Conservation (phyloP, 2,113 vertebrate genomes). For the Lepidothrix coronata region DNA sequence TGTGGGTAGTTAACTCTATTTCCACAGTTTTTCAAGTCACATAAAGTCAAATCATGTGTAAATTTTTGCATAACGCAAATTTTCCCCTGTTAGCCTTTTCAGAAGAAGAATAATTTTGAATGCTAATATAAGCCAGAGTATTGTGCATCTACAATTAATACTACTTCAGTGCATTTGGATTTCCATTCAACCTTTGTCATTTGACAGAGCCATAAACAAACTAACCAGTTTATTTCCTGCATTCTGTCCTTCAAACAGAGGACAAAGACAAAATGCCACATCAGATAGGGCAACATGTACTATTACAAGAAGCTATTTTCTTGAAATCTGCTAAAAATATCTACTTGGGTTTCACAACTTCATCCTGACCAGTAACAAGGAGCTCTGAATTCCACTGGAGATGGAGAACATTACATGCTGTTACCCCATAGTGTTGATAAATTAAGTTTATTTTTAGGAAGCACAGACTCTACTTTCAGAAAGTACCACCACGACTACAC, state of each 20-base stretch:
- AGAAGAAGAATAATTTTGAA: background rate
- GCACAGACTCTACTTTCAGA: background rate
- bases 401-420: background rate
- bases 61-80: background rate
- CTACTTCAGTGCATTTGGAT: background rate
- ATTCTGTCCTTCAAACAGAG: background rate
- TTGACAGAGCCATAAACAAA: background rate
- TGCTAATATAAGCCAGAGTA: background rate
- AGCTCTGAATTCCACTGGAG: background rate
- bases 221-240: background rate
- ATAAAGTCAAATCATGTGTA: background rate
- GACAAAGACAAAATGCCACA: background rate
- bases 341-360: background rate
- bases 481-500: background rate
- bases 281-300: background rate
- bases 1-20: background rate
- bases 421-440: background rate
- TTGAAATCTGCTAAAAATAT: background rate
- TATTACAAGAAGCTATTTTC: background rate
- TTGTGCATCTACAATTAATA: background rate
- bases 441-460: slow-evolving; percentile 32
- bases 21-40: background rate
- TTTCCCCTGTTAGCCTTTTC: background rate
- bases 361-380: background rate
- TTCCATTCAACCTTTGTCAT: background rate